Conservation (phyloP, 1,140 invertebrate genomes). For the Drosophila erecta region DNA sequence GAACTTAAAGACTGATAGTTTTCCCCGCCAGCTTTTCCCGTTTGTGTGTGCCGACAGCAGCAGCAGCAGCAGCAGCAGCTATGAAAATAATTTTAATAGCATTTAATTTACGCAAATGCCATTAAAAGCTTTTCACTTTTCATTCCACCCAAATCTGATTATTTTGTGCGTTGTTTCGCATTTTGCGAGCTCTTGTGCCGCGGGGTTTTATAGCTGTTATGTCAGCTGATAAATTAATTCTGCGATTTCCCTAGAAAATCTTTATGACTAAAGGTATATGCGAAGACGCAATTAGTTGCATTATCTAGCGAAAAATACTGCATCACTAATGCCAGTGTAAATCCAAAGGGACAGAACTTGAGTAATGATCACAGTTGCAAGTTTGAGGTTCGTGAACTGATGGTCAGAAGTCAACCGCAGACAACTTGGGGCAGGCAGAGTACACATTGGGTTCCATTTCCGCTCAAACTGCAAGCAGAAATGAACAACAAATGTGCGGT, state of each 20-base stretch:
- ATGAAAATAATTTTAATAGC: slow-evolving; percentile 80
- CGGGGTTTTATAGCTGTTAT: slow-evolving; percentile 37
- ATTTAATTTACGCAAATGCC: slow-evolving; percentile 80
- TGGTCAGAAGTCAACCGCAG: slow-evolving; percentile 54
- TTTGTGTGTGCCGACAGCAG: slow-evolving; percentile 3
- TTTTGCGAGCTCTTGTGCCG: slow-evolving; percentile 28
- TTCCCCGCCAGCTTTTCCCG: slow-evolving; percentile 8
- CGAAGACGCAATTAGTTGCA: slow-evolving; percentile 34
- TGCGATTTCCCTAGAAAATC: slow-evolving; percentile 11
- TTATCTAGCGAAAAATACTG: slow-evolving; percentile 19
- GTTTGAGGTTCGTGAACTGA: slow-evolving; percentile 38
- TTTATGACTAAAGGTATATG: slow-evolving; percentile 9
- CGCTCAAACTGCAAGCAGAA: slow-evolving; percentile 4
- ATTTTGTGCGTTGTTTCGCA: slow-evolving; percentile 79
- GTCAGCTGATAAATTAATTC: slow-evolving; percentile 53
- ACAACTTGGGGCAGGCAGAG: slow-evolving; percentile 23
- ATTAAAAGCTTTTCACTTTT: slow-evolving; percentile 79
- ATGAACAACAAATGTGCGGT: slow-evolving; percentile 16
- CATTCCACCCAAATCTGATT: slow-evolving; percentile 70
- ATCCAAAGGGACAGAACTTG: slow-evolving; percentile 3
- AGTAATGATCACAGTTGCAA: slow-evolving; percentile 27
- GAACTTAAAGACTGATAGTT: slow-evolving; percentile 32
- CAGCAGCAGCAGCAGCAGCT: slow-evolving; percentile 22
- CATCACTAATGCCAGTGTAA: slow-evolving; percentile 7
- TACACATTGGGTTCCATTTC: not conserved